These are phyloP conservation scores for Alectoris magna DNA, from an alignment of 2,797 vertebrate genomes.

Conservation along the genomic window DNA sequence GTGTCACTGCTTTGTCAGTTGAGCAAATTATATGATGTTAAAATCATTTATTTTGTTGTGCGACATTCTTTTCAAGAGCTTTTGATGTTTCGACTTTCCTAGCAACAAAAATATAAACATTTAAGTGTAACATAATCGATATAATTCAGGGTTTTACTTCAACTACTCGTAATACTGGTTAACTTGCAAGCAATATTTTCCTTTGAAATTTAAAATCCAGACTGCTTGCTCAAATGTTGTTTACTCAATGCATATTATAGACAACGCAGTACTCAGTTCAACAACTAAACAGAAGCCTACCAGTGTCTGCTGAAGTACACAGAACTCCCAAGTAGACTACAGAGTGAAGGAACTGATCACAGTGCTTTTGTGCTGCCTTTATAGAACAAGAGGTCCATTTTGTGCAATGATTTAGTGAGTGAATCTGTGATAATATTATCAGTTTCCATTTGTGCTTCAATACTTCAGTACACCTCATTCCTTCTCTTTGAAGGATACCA, in stretches of 20 bases:
- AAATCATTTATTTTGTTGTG: not conserved
- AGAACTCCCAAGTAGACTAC: not conserved
- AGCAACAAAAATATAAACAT: not conserved
- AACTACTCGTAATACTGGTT: too few species aligned
- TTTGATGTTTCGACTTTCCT: not conserved
- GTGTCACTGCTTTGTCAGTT: not conserved
- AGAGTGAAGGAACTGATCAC: not conserved
- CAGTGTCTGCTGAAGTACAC: not conserved
- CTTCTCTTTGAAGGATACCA: not conserved
- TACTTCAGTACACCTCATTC: not conserved
- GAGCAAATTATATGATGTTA: not conserved
- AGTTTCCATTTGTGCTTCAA: not conserved
- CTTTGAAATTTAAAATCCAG: too few species aligned
- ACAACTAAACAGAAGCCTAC: fast-evolving
- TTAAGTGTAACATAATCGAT: not conserved
- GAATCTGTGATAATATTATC: not conserved
- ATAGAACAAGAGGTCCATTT: not conserved
- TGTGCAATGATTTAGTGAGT: not conserved
- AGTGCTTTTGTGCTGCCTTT: not conserved
- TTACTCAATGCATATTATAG: too few species aligned
- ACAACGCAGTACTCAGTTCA: not conserved
- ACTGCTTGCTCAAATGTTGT: too few species aligned
- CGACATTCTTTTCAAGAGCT: not conserved
- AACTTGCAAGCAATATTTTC: too few species aligned
- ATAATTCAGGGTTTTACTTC: not conserved